Evolutionary conservation across 2,888 invertebrate genomes (phyloP), one percentile per base, ranked within the genome.

Genomic region (Diloba caeruleocephala): DNA sequence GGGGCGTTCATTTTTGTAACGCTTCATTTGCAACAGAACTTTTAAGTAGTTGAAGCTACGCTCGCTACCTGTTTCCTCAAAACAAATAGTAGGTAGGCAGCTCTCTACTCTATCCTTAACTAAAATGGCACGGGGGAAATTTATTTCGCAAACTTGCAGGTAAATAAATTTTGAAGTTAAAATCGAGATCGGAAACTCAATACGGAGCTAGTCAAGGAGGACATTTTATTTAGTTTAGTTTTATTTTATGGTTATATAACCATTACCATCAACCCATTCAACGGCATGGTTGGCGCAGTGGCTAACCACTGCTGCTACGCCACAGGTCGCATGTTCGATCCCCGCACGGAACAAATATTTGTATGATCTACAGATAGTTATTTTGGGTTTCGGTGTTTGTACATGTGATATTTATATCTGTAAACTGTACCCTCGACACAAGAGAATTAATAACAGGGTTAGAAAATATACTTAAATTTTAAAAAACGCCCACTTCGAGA

Each of bases 11-110:
- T 85, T 87, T 87, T 84, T 84, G 85, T 85, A 82, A 87, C 86
- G 87, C 84, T 88, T 88, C 87, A 88, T 88, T 89, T 88, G 84
- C 84, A 83, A 83, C 82, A 74, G 71, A 89, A 88, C 80, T 89
- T 88, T 85, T 84, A 85, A 89, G 84, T 87, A 88, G 87, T 84
- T 84, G 75, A 78, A 81, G 80, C 76, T 80, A 21, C 78, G 79
- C 71, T 81, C 76, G 69, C 72, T 69, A 77, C 76, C 73, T 79
- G 79, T 84, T 84, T 78, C 73, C 78, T 80, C 80, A 77, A 85
- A 86, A 82, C 81, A 82, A 84, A 84, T 81, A 53, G 69, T 72
- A 78, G 67, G 66, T 76, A 64, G 71, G 68, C 59, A 63, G 66
- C 67, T 52, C 69, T 63, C 63, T 71, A 63, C 65, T 75, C 70